A percentile compares a stretch with the other conserved stretches of the same genome.
Evolutionary conservation across 37 sponge, comb jelly and placozoan species (phyloP).

Genomic region (Bolinopsis microptera): DNA sequence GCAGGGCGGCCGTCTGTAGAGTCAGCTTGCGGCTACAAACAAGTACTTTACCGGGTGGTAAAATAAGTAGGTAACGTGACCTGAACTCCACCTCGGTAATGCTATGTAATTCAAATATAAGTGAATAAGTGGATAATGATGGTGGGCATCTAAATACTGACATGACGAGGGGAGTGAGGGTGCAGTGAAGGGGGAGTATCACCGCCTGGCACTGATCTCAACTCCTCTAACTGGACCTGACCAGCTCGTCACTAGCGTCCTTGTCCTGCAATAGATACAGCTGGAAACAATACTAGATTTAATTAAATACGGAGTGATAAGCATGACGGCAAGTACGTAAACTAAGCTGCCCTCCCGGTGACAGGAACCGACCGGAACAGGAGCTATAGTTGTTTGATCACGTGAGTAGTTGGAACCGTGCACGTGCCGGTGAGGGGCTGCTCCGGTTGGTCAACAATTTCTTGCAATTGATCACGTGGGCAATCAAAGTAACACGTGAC

Average conservation of each 20-base stretch:
- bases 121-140: slow-evolving; percentile 56
- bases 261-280: neutral
- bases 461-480: slow-evolving; percentile 23
- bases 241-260: too few species aligned
- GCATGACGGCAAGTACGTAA: slow-evolving; percentile 56
- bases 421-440: slow-evolving; percentile 3
- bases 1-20: too few species aligned
- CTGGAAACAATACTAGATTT: slow-evolving; percentile 29
- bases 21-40: too few species aligned
- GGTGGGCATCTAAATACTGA: slow-evolving; percentile 26
- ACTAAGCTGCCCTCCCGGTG: neutral
- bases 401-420: neutral
- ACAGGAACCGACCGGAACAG: neutral
- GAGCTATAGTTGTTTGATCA: neutral
- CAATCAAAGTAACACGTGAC: too few species aligned
- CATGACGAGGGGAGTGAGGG: slow-evolving; percentile 16
- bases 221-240: too few species aligned
- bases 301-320: slow-evolving; percentile 45
- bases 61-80: slow-evolving; percentile 17
- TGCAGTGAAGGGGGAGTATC: neutral
- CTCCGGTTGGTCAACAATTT: neutral
- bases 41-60: slow-evolving; percentile 39
- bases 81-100: neutral
- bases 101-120: slow-evolving; percentile 15
- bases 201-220: neutral